These are phyloP conservation scores for Umimayanthus kanabou DNA, from an alignment of 92 coral and sea anemone species.

Conservation along the genomic window DNA sequence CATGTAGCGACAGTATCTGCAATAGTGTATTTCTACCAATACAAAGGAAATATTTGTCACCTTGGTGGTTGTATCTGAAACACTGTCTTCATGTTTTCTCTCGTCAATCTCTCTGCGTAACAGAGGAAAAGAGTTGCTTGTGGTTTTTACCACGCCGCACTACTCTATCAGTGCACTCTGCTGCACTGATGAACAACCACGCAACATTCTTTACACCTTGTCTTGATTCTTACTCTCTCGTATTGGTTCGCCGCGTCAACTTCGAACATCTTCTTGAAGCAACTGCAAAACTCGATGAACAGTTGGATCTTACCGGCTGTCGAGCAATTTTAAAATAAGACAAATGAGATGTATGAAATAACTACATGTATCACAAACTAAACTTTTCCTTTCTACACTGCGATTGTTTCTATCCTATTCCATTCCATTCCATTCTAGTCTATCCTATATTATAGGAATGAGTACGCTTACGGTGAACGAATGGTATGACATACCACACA, in stretches of 20 bases:
- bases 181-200: background rate
- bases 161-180: background rate
- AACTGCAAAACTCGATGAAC: slow-evolving; percentile 2
- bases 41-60: background rate
- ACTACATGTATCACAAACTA: background rate
- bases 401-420: too few relatives aligned
- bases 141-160: background rate
- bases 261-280: background rate
- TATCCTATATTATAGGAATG: too few relatives aligned
- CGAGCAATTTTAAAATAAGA: background rate
- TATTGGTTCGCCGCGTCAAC: background rate
- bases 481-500: too few relatives aligned
- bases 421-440: too few relatives aligned
- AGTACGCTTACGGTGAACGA: too few relatives aligned
- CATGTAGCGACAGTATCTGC: background rate
- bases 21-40: background rate
- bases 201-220: background rate
- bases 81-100: background rate
- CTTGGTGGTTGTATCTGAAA: background rate
- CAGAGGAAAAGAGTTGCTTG: background rate
- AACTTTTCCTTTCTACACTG: background rate
- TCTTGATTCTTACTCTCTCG: background rate
- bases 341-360: background rate
- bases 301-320: background rate
- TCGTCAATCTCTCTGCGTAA: background rate